phyloP scores from a whole-genome alignment of 35 echinoderm and acorn worm species.

The Strongylocentrotus purpuratus region DNA sequence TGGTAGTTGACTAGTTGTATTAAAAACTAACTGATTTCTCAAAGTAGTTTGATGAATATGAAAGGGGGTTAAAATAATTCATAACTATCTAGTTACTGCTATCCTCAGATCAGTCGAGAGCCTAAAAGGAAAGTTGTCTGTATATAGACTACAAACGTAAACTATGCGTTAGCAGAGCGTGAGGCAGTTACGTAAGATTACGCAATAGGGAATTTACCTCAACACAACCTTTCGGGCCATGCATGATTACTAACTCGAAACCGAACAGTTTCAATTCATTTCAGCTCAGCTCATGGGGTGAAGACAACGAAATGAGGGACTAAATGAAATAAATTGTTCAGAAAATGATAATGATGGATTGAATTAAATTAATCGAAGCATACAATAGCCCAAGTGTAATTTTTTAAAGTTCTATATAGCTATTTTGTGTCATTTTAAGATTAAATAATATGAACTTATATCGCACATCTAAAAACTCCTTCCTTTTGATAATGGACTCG shows the following conservation, averaged over 20 bases:
- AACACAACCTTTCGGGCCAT: not conserved
- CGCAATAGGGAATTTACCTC: not conserved
- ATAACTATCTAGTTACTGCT: no score
- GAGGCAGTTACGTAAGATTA: not conserved
- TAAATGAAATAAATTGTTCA: not conserved
- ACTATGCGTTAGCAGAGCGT: not conserved
- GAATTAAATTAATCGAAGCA: no score
- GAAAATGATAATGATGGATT: not conserved
- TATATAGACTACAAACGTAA: not conserved
- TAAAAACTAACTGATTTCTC: no score
- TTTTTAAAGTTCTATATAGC: no score
- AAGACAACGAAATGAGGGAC: not conserved
- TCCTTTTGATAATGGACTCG: not conserved
- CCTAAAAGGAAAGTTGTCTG: no score
- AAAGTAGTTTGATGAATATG: no score
- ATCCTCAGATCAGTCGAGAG: no score
- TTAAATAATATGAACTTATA: not conserved
- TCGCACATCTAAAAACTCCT: not conserved
- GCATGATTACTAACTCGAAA: not conserved
- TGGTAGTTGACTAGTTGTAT: no score
- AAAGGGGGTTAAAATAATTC: no score
- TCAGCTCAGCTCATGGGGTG: not conserved
- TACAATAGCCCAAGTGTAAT: no score
- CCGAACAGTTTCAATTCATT: not conserved
- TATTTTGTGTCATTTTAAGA: not conserved